Percentiles rank a stretch among this genome's conserved stretches.
phyloP scores from a whole-genome alignment of 2,797 vertebrate species.

The Catostomus latipinnis region DNA sequence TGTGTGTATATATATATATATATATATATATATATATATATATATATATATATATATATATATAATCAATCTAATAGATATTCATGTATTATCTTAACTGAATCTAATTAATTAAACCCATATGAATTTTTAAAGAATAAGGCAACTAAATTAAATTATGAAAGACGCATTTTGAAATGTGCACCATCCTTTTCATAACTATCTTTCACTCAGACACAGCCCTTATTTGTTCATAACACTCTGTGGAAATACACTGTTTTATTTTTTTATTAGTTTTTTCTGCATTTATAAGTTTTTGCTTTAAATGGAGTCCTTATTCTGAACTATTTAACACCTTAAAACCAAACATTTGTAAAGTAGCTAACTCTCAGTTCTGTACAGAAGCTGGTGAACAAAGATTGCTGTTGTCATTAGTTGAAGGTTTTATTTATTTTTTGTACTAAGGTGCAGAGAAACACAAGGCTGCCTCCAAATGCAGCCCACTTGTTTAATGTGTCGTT shows the following conservation, averaged over 20 bases:
- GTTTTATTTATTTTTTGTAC: slow-evolving; percentile 27
- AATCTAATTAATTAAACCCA: slow-evolving; percentile 43
- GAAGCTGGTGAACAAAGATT: slow-evolving; percentile 38
- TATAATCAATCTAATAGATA: background rate
- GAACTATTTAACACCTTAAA: slow-evolving; percentile 28
- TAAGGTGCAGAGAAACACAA: slow-evolving; percentile 30
- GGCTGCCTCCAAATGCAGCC: slow-evolving; percentile 52
- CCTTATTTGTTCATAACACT: no score
- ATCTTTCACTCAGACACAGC: no score
- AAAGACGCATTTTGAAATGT: slow-evolving; percentile 23
- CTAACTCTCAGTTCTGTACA: slow-evolving; percentile 47
- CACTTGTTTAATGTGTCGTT: slow-evolving; percentile 69
- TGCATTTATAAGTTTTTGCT: background rate
- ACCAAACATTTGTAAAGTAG: slow-evolving; percentile 50
- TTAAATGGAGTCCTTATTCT: background rate
- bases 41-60: no score
- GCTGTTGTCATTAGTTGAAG: slow-evolving; percentile 30
- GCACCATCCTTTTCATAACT: no score
- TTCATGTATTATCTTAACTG: background rate
- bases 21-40: no score
- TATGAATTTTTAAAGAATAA: slow-evolving; percentile 30
- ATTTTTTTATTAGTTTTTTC: slow-evolving; percentile 14
- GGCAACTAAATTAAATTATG: slow-evolving; percentile 2
- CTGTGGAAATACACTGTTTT: no score
- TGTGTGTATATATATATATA: no score